Evolutionary conservation across 1,140 invertebrate species (phyloP).

Genomic region (Oncopeltus fasciatus): DNA sequence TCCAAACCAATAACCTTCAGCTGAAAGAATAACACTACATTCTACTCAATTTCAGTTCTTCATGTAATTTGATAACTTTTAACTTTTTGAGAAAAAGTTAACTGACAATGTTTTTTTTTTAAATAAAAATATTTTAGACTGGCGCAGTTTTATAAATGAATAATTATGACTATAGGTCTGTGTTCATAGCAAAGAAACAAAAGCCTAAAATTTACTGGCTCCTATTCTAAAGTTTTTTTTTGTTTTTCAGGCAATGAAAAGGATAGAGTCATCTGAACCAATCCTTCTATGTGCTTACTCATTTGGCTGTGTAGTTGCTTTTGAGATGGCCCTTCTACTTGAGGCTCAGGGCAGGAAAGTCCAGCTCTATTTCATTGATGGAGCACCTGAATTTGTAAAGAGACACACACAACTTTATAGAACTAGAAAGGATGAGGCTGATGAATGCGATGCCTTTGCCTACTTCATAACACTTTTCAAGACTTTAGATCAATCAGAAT

Average conservation of each 20-base stretch:
- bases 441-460: constrained; percentile 56
- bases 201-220: too few species aligned
- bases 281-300: constrained; percentile 86
- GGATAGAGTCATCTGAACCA: constrained; percentile 64
- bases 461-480: constrained; percentile 71
- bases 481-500: constrained; percentile 42
- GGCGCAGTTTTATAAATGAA: too few species aligned
- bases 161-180: too few species aligned
- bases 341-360: constrained; percentile 49
- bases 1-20: too few species aligned
- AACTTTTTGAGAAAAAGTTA: too few species aligned
- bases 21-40: too few species aligned
- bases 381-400: constrained; percentile 77
- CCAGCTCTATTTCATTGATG: constrained; percentile 73
- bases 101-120: too few species aligned
- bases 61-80: too few species aligned
- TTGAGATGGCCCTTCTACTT: constrained; percentile 79
- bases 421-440: constrained; percentile 38
- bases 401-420: constrained; percentile 53
- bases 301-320: constrained; percentile 79
- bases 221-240: constrained; percentile 49
- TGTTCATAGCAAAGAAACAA: too few species aligned
- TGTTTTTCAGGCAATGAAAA: constrained; percentile 45
- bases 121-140: too few species aligned
- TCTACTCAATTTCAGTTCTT: too few species aligned